Conservation (phyloP, 2,113 vertebrate genomes). For the Oreocharis arfaki region DNA sequence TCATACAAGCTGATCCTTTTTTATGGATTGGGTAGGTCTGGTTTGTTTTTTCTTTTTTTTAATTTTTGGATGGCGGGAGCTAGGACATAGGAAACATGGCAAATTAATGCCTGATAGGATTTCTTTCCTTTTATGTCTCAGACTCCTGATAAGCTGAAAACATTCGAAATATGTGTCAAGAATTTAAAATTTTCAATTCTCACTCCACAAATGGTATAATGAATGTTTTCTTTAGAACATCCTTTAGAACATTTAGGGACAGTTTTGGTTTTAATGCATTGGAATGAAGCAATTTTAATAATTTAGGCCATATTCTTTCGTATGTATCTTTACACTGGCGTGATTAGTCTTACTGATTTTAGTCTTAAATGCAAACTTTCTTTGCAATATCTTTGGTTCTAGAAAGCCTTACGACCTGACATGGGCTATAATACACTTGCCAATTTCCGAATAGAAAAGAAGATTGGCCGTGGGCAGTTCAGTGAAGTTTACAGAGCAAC, state of each 20-base stretch:
- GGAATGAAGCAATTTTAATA: neutral
- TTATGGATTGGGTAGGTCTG: neutral
- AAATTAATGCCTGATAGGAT: neutral
- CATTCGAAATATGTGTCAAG: neutral
- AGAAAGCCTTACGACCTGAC: slow-evolving; percentile 91
- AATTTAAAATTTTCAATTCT: neutral
- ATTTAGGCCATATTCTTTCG: neutral
- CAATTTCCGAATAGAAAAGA: slow-evolving; percentile 97
- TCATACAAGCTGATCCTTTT: neutral
- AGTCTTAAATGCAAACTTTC: neutral
- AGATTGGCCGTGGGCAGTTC: slow-evolving; percentile 96
- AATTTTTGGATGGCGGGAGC: neutral
- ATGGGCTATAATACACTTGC: slow-evolving; percentile 92
- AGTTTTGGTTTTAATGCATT: neutral
- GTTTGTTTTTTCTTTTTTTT: too few relatives aligned
- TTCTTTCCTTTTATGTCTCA: neutral
- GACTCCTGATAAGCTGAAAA: neutral
- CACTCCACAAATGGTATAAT: neutral
- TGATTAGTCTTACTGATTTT: neutral
- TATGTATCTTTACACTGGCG: neutral
- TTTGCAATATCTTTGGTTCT: slow-evolving; percentile 40
- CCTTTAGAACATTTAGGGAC: neutral
- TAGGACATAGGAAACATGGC: neutral
- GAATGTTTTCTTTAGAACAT: neutral
- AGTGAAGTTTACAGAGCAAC: slow-evolving; percentile 95